Base-by-base conservation (phyloP, 2,113 vertebrate genomes). In the Chlamydotis undulata region DNA sequence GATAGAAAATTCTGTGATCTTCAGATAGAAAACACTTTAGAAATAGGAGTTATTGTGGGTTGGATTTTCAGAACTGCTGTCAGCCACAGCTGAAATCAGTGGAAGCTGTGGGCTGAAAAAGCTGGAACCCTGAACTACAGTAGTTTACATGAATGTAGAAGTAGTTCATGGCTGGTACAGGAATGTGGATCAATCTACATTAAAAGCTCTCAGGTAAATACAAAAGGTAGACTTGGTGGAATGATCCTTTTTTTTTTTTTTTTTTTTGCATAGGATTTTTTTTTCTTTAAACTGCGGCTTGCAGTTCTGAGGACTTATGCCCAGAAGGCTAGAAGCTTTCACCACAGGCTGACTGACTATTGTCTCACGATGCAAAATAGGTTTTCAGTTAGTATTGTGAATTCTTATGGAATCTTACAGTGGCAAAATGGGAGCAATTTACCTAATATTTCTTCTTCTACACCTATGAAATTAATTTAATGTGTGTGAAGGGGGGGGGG, bases 381-480 rank as follows among this genome's bases (percentile, higher is more conserved):
- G 37, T 96, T 97, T 97, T 95, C 93, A 94, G 96, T 92, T 96
- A 93, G 90, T 89, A 92, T 67, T 85, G 85, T 96, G 91, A 95
- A 94, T 95, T 97, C 95, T 97, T 94, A 94, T 12, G 53, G 92
- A 95, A 92, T 95, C 85, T 94, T 82, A 86, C 78, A 84, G 93
- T 55, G 50, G 76, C 86, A 97, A 96, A 64, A 63, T 69, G 41
- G 41, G 56, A 96, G 89, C 61, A 95, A 96, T 96, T 92, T 87
- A 74, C 96, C 94, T 87, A 88, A 93, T 92, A 59, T 71, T 97
- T 97, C 70, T 90, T 59, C 22, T 61, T 91, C 65, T 69, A 53
- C 39, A 90, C 35, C 53, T 88, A 77, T 61, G 35, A 86, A 87
- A 95, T 92, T 53, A 77, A 76, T 87, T 85, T 83, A 83, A 26